Evolutionary conservation across 2,113 vertebrate species (phyloP), one percentile per base, ranked within the genome.

Genomic region (Kryptolebias marmoratus): DNA sequence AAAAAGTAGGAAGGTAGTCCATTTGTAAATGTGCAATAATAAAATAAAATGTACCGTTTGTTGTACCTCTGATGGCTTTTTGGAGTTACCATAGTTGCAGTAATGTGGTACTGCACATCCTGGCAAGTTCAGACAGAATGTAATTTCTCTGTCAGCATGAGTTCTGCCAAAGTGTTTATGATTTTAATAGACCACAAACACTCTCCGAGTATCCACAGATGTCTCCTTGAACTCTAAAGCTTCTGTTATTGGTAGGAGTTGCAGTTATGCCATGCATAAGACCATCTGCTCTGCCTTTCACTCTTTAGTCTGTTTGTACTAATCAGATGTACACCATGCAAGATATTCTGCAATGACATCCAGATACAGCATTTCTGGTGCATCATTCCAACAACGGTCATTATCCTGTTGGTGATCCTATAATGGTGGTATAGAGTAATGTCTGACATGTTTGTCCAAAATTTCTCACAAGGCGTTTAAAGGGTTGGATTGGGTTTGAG

Each of bases 81-180:
- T 63, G 8, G 31, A 15, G 22, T 54, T 11, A 36, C 2, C 0
- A 11, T 14, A 53, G 55, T 27, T 2, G 0, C 42, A 56, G 54
- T 62, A 36, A 59, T 79, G 39, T 61, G 28, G 11, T 27, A 28
- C n/a, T 31, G 44, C 47, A 64, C 31, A 59, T 57, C 7, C 22
- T 27, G 69, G 56, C 53, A 3, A 1, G 18, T 27, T 61, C 31
- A 68, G 16, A 54, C 42, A 39, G 54, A 39, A 44, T 57, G 12
- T 47, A 42, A 73, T 76, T 73, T 77, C 18, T 58, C 56, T 58
- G 52, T 77, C 47, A 55, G 30, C 63, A 15, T 55, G 52, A 73
- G 27, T 59, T 55, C 62, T 71, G 58, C 54, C 39, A 58, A 60
- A 36, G 39, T 59, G 30, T 77, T 63, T 50, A 54, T 69, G 32